Percentiles rank a stretch among this genome's conserved stretches.
Evolutionary conservation across 37 sponge, comb jelly and placozoan species (phyloP).

Genomic region (Theonella swinhoei): DNA sequence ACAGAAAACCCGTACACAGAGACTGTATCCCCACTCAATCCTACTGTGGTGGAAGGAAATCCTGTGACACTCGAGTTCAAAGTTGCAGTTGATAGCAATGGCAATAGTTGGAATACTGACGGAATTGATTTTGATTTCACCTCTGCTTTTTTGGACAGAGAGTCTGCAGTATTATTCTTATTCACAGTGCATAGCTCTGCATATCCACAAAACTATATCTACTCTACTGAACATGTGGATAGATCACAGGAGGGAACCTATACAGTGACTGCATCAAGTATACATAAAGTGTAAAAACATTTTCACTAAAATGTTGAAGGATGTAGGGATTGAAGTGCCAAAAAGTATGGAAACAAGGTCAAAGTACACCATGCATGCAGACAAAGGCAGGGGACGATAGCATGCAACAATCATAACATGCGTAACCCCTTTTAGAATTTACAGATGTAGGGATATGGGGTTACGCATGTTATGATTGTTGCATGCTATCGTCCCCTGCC

Average conservation of each 20-base stretch:
- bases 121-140: not conserved
- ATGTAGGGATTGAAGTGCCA: too few species aligned
- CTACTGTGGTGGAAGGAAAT: not conserved
- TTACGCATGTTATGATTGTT: too few species aligned
- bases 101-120: not conserved
- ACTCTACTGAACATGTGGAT: not conserved
- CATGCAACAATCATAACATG: too few species aligned
- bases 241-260: not conserved
- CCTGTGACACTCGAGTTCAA: conserved; percentile 4
- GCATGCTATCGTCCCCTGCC: too few species aligned
- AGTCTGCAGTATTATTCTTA: not conserved
- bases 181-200: not conserved
- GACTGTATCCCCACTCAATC: not conserved
- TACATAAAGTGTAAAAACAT: not conserved
- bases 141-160: too few species aligned
- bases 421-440: too few species aligned
- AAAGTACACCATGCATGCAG: too few species aligned
- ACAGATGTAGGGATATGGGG: too few species aligned
- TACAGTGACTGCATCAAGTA: not conserved
- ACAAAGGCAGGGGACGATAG: too few species aligned
- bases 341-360: too few species aligned
- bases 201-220: not conserved
- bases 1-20: conserved; percentile 2
- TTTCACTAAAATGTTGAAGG: not conserved
- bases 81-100: conserved; percentile 16